Base-by-base conservation (phyloP, 2,888 invertebrate species). In the Crematogaster levior region DNA sequence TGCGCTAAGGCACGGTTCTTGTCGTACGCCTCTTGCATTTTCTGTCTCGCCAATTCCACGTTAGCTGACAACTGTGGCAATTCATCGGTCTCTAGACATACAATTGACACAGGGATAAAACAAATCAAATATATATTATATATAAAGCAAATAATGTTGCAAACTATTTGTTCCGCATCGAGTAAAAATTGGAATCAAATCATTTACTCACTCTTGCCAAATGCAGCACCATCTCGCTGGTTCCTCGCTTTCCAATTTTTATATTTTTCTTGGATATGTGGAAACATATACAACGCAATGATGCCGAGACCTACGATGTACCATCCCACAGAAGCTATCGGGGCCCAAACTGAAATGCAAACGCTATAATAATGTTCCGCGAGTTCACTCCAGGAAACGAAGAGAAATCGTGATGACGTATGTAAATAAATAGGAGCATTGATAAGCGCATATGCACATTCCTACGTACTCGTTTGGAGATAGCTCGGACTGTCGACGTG, bases 1-100 rank as follows among this genome's bases (percentile, higher is more conserved):
- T 58, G 40, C 3, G 77, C 77, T 34, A 58, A 12, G 1, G 0
- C 21, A 9, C 40, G 18, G 43, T 0, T 93, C 75, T 84, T 84
- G 12, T 93, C 88, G 85, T 95, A 95, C 63, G 94, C 92, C 86
- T 95, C 94, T 87, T 95, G 95, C 92, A 95, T 93, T 81, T 91
- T 93, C 85, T 93, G 91, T 72, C 95, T 91, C 1, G 93, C 92
- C 63, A 90, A 87, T 89, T 95, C 94, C 70, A 95, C 92, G 37
- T 93, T 94, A 68, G 90, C 89, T 27, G 94, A 79, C 83, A 94
- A 91, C 74, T 93, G 91, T 46, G 90, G 90, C 43, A 93, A 88
- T 60, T 95, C 87, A 90, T 95, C 95, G 12, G 95, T 94, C 93
- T 95, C 95, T 95, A 81, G 34, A 91, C 88, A 73, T 24, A 66